Percentiles rank a stretch among this genome's conserved stretches.
Evolutionary conservation across 2,797 vertebrate genomes (phyloP).

Genomic region (Anguilla megastoma): DNA sequence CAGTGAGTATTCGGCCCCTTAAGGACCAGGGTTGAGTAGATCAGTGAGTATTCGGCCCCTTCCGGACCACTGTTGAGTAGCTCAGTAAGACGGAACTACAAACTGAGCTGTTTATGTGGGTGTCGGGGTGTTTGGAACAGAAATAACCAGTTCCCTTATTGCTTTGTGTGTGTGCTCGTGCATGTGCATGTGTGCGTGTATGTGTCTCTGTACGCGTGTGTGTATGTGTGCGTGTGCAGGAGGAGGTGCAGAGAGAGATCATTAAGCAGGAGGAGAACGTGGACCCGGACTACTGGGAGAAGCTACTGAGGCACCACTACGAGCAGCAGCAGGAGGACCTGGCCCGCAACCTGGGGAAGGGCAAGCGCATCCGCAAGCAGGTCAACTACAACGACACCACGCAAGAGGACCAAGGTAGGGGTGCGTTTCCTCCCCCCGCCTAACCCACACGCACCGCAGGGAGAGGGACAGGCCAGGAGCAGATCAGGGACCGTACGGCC

Average conservation of each 20-base stretch:
- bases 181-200: background rate
- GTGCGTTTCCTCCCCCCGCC: background rate
- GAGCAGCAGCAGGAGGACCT: constrained; percentile 98
- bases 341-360: constrained; percentile 93
- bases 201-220: constrained; percentile 21
- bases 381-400: constrained; percentile 99
- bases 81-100: background rate
- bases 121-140: background rate
- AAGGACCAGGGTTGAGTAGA: background rate
- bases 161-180: background rate
- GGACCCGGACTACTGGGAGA: constrained; percentile 98
- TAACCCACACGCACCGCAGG: background rate
- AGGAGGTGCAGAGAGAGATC: constrained; percentile 96
- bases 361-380: constrained; percentile 96
- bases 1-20: background rate
- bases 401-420: constrained; percentile 96
- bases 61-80: background rate
- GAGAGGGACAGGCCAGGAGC: background rate
- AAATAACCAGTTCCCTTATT: no score
- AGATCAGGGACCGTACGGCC: background rate
- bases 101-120: background rate
- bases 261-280: constrained; percentile 99
- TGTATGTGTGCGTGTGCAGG: constrained; percentile 66
- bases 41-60: background rate
- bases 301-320: constrained; percentile 94